Evolutionary conservation across 2,888 invertebrate species (phyloP).

Genomic region (Pseudeuparius sepicola): DNA sequence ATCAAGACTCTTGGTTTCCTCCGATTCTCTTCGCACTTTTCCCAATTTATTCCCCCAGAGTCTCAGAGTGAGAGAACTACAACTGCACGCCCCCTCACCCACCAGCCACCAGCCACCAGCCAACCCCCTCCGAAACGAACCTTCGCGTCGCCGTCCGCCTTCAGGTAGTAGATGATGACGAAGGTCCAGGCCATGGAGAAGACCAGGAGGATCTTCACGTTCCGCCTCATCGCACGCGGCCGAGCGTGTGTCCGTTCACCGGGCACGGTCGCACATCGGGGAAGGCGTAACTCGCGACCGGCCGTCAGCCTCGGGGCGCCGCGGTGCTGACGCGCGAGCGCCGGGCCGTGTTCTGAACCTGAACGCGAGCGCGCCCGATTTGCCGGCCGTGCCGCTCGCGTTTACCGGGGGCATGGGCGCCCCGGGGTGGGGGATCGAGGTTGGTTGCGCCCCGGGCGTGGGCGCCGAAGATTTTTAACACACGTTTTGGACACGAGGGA

Average conservation of each 20-base stretch:
- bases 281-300: constrained; percentile 4
- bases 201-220: constrained; percentile 2
- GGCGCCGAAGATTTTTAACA: too few relatives aligned
- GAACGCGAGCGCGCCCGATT: too few relatives aligned
- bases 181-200: constrained; percentile 49
- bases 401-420: constrained; percentile 2
- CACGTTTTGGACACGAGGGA: too few relatives aligned
- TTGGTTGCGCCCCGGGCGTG: neutral
- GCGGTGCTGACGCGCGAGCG: constrained; percentile 1
- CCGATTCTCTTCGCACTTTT: too few relatives aligned
- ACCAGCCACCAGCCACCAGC: too few relatives aligned
- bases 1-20: too few relatives aligned
- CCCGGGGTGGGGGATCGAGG: neutral
- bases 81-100: too few relatives aligned
- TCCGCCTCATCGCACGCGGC: constrained; percentile 4
- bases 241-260: neutral
- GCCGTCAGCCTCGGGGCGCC: neutral
- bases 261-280: neutral
- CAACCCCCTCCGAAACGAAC: too few relatives aligned
- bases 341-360: constrained; percentile 3
- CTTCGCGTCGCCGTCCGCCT: too few relatives aligned
- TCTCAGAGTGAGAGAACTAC: too few relatives aligned
- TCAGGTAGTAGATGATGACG: constrained; percentile 52
- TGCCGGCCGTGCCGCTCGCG: too few relatives aligned
- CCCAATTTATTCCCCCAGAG: too few relatives aligned